A percentile compares a stretch with the other conserved stretches of the same genome.
Conservation (phyloP, 2,113 vertebrate genomes). For the Edolisoma coerulescens region DNA sequence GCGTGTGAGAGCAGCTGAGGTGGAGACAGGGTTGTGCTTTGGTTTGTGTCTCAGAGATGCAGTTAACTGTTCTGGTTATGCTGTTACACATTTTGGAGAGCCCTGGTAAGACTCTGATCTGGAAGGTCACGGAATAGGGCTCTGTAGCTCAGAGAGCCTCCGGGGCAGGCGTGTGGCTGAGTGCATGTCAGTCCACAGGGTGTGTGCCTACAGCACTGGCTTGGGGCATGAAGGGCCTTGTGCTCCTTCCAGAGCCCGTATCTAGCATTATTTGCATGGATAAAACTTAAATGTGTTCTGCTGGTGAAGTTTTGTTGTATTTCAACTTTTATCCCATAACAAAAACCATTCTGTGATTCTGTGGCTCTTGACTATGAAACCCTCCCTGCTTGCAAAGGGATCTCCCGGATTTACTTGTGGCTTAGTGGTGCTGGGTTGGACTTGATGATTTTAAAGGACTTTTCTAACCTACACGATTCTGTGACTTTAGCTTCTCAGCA, state of each 20-base stretch:
- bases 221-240: background rate
- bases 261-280: background rate
- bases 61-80: background rate
- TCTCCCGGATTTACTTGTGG: background rate
- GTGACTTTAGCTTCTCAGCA: background rate
- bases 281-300: background rate
- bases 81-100: background rate
- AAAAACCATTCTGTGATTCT: background rate
- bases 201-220: background rate
- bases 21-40: background rate
- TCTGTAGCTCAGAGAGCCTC: background rate
- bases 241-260: background rate
- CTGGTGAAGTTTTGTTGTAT: background rate
- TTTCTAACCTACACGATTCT: background rate
- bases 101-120: background rate
- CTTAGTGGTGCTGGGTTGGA: background rate
- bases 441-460: background rate
- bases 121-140: background rate
- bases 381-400: background rate
- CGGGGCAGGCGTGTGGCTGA: background rate
- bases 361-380: background rate
- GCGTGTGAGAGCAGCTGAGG: background rate
- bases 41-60: background rate
- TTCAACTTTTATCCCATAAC: background rate
- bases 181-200: background rate